Evolutionary conservation across 2,888 invertebrate genomes (phyloP), one percentile per base, ranked within the genome.

Genomic region (Drosophila pseudotalamancana): DNA sequence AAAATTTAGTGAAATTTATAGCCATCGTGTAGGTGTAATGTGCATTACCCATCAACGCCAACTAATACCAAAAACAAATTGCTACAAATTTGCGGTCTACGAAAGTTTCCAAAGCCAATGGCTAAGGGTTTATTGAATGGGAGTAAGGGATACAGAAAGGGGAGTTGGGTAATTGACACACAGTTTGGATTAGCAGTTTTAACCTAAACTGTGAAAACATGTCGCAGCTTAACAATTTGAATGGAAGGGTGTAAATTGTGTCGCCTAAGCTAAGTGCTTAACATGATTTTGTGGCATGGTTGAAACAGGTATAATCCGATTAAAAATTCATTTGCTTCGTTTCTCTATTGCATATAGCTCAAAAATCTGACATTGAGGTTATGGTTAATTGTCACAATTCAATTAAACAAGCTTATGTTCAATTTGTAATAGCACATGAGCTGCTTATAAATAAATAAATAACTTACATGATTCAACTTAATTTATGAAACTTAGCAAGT

Each of bases 1-100:
- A 86, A 73, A 83, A 86, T 83, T 69, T 80, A 72, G 66, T 75
- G 63, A 80, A 80, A 83, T 82, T 72, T 82, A 82, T 75, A 80
- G 80, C 75, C 65, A 73, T 32, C 66, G 75, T 66, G 59, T 75
- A 86, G 84, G 80, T 83, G 82, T 59, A 66, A 65, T 59, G 77
- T 69, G 72, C 50, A 54, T 67, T 77, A 65, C 57, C 72, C 66
- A 70, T 82, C 82, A 82, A 76, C 73, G 65, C 60, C 66, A 64
- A 60, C 85, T 73, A 73, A 84, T 85, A 68, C 82, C 82, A 62
- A 78, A 74, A 72, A 85, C 83, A 81, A 85, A 81, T 81, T 81
- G 81, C 76, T 53, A 65, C 79, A 82, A 81, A 82, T 85, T 84
- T 81, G 85, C 57, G 54, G 53, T 54, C 39, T 48, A 49, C 48